Evolutionary conservation across 1,140 invertebrate species (phyloP).

Genomic region (Ganaspis sp.): DNA sequence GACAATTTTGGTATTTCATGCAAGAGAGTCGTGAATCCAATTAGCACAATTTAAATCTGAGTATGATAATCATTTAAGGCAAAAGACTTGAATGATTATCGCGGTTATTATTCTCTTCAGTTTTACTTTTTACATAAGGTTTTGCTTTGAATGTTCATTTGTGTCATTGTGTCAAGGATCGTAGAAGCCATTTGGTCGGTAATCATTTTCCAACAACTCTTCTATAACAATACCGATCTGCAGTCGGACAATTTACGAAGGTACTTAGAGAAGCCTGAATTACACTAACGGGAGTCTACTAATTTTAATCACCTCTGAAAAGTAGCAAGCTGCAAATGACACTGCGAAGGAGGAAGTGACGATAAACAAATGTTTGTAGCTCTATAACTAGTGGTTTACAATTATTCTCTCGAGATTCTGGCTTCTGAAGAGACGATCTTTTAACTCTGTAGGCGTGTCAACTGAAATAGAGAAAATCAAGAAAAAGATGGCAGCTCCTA

Average conservation of each 20-base stretch:
- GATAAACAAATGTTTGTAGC: constrained; percentile 16
- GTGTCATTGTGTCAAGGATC: constrained; percentile 9
- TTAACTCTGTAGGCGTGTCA: constrained; percentile 32
- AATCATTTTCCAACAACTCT: background rate
- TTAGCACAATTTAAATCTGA: no score
- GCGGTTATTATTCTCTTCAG: background rate
- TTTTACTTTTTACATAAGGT: background rate
- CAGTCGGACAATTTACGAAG: background rate
- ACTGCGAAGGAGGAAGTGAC: background rate
- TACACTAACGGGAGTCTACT: background rate
- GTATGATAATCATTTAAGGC: background rate
- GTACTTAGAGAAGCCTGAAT: background rate
- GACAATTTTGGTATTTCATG: no score
- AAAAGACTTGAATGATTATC: no score
- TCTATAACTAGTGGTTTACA: constrained; percentile 32
- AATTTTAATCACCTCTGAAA: background rate
- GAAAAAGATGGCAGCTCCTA: constrained; percentile 3
- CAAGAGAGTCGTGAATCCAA: no score
- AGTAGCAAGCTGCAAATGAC: background rate
- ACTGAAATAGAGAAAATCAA: constrained; percentile 23
- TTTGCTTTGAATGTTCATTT: background rate
- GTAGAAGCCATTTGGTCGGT: background rate
- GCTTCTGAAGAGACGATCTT: constrained; percentile 32
- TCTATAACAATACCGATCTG: background rate
- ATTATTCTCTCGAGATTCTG: constrained; percentile 34